Base-by-base conservation (phyloP, 2,797 vertebrate species). In the Coreius guichenoti region DNA sequence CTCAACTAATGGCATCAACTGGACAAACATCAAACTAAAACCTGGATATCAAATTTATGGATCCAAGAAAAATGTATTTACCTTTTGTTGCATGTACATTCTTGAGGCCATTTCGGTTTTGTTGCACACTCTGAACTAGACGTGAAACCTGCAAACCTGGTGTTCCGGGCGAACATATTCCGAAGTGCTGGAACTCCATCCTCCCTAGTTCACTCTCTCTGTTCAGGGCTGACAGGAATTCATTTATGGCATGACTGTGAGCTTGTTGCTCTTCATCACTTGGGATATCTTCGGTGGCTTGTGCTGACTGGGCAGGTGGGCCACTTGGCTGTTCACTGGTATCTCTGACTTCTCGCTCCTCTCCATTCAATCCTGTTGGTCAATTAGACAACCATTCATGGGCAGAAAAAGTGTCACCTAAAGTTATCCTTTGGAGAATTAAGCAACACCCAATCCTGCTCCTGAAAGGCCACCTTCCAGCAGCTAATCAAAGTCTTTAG, bases 111-210 rank as follows among this genome's bases (percentile, higher is more conserved):
- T 26, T 72, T 45, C 8, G 33, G 19, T 76, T 79, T 67, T 78
- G 29, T 21, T 54, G 77, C 26, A 21, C 13, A 23, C 3, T 80
- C 47, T 69, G 61, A 29, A 80, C 45, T 31, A 90, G 33, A 6
- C 74, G 56, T 67, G 79, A 80, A 89, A 89, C 69, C 17, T 36
- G 69, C 14, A 74, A 80, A 65, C 47, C 23, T 3, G 54, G 70
- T 21, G 29, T 39, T 36, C 39, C 75, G 3, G 86, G 29, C 0
- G 72, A 12, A 88, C 95, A 95, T 83, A 94, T 36, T 77, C 94
- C 95, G 83, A 95, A 94, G 39, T 36, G 63, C 51, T 90, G 3
- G 75, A 90, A 61, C 33, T 82, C 90, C 65, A 49, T 45, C 78
- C 85, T 89, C 8, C 80, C 76, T 51, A 86, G 86, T n/a, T 90